phyloP scores from a whole-genome alignment of 2,113 vertebrate species.

The Crocuta crocuta region DNA sequence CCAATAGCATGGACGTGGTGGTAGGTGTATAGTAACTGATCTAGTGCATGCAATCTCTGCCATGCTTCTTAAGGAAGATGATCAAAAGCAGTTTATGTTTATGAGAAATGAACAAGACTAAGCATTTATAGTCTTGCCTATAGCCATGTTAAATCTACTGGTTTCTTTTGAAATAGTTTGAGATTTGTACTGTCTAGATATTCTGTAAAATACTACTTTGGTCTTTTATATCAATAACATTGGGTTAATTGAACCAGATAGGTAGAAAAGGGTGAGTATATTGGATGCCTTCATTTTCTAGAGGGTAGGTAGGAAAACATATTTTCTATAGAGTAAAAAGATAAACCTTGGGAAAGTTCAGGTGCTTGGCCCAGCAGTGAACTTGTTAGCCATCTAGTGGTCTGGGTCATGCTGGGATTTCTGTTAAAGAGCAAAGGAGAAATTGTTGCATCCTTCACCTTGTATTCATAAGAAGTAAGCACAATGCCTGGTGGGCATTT shows the following conservation, averaged over 20 bases:
- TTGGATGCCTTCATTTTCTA: background rate
- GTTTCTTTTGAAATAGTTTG: background rate
- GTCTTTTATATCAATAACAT: background rate
- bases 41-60: background rate
- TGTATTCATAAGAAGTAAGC: background rate
- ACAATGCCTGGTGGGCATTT: background rate
- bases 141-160: background rate
- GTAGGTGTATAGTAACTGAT: background rate
- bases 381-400: background rate
- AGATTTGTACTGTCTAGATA: background rate
- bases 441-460: background rate
- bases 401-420: background rate
- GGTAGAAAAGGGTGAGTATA: background rate
- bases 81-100: background rate
- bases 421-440: background rate
- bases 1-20: background rate
- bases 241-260: background rate
- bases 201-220: background rate
- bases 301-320: background rate
- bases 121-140: background rate
- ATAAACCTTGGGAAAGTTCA: background rate
- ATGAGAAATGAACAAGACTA: background rate
- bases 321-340: background rate
- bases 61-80: background rate
- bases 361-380: background rate